Evolutionary conservation across 2,797 vertebrate genomes (phyloP), one percentile per base, ranked within the genome.

Genomic region (Cottoperca gobio): DNA sequence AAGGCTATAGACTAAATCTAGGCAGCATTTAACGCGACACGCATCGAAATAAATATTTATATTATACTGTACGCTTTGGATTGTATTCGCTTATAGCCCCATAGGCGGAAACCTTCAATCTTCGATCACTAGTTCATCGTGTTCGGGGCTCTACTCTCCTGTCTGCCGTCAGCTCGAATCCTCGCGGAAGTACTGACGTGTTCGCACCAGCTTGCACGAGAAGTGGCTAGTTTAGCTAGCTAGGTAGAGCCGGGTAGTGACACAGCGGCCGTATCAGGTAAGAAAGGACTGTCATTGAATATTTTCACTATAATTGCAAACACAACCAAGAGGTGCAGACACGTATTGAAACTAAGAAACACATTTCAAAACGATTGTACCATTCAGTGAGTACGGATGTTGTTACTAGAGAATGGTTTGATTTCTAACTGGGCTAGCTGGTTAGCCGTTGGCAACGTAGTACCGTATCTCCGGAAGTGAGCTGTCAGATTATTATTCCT

Each of bases 181-280:
- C 69, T 89, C 37, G 70, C 89, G 94, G 93, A 95, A 95, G 89
- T 89, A 94, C 84, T 95, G 95, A 95, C 95, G 95, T 95, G 95
- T 95, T 92, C 93, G 87, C 92, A 89, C 53, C 85, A 79, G 79
- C 76, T 86, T 78, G 78, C 78, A 73, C 77, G 87, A 91, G 81
- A 86, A 75, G 86, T 76, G 84, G 92, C 91, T 92, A 89, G 89
- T 81, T 82, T 86, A 90, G 83, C 88, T 93, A 92, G 92, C 89
- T 90, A 89, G 91, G 85, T 82, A 89, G 88, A 88, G 93, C 94
- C 91, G 90, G 94, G 87, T 88, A 94, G 93, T 92, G 93, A 95
- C 93, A 94, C 93, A 94, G 92, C 93, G 92, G 94, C 92, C 74
- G 90, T 71, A 88, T 91, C 94, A 94, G 95, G 95, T 95, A 88